These are phyloP conservation scores for Mastacembelus armatus DNA, from an alignment of 2,797 vertebrate genomes.

Conservation along the genomic window DNA sequence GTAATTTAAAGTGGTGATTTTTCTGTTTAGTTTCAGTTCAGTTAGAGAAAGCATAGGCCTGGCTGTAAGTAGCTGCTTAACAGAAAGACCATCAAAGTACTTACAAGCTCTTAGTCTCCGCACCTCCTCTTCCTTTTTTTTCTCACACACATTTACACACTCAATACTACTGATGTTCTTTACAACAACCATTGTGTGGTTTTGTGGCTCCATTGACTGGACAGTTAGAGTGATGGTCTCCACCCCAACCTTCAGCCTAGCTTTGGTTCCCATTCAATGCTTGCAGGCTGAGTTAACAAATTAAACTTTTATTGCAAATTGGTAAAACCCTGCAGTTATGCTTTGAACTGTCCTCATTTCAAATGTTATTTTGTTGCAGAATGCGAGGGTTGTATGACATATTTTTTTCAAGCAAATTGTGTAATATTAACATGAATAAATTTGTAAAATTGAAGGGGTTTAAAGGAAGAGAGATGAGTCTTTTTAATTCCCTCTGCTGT, in stretches of 20 bases:
- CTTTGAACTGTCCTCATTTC: constrained; percentile 48
- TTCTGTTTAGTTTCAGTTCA: constrained; percentile 64
- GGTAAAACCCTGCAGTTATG: constrained; percentile 44
- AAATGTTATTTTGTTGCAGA: constrained; percentile 50
- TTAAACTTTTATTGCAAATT: constrained; percentile 37
- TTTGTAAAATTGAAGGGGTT: constrained; percentile 23
- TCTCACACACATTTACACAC: constrained; percentile 11
- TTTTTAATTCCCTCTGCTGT: constrained; percentile 24
- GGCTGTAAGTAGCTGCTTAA: constrained; percentile 72
- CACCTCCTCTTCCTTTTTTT: background rate
- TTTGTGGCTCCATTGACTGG: constrained; percentile 54
- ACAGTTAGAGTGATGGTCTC: constrained; percentile 51
- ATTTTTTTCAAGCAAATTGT: constrained; percentile 9
- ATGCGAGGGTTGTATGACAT: constrained; percentile 5
- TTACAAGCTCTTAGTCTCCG: constrained; percentile 69
- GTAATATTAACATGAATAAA: constrained; percentile 9
- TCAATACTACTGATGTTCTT: constrained; percentile 15
- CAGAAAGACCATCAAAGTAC: constrained; percentile 62
- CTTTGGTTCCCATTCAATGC: constrained; percentile 36
- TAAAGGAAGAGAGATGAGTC: constrained; percentile 12
- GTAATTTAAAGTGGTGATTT: constrained; percentile 47
- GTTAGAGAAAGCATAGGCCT: constrained; percentile 54
- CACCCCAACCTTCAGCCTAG: constrained; percentile 41
- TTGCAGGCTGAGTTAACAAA: constrained; percentile 35
- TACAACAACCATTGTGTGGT: constrained; percentile 35